Conservation (phyloP, 2,888 invertebrate species). For the Rhamnusium bicolor region DNA sequence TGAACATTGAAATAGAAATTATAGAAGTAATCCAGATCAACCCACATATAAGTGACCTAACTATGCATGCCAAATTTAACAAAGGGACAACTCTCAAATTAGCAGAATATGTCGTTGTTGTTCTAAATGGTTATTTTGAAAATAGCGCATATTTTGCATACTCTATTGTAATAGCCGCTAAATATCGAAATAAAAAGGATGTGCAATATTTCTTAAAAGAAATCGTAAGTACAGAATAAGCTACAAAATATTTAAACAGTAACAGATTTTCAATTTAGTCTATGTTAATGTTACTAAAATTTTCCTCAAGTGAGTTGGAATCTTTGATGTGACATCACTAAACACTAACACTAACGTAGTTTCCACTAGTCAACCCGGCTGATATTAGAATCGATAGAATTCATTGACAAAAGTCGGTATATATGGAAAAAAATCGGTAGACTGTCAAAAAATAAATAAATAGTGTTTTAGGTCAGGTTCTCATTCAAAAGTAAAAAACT, state of each 20-base stretch:
- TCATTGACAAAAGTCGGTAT: no score
- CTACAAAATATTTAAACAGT: neutral
- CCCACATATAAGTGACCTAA: constrained; percentile 26
- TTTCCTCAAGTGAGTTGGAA: no score
- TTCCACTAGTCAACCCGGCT: no score
- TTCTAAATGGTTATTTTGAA: constrained; percentile 38
- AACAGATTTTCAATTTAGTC: neutral
- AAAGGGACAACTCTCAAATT: constrained; percentile 21
- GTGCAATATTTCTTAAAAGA: constrained; percentile 43
- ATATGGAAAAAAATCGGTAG: no score
- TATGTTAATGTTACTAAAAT: no score
- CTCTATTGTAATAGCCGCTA: constrained; percentile 37
- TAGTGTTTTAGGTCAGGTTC: no score
- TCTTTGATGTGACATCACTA: no score
- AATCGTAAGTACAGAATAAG: constrained; percentile 45
- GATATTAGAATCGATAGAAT: no score
- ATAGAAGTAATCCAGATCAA: constrained; percentile 40
- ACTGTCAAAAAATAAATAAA: no score
- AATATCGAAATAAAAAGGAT: neutral
- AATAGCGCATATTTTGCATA: constrained; percentile 37
- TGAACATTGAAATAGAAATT: constrained; percentile 13
- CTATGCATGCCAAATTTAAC: constrained; percentile 18
- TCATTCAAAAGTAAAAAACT: no score
- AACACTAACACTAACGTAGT: no score
- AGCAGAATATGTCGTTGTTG: neutral